Conservation (phyloP, 2,113 vertebrate species). For the Nasalis larvatus region DNA sequence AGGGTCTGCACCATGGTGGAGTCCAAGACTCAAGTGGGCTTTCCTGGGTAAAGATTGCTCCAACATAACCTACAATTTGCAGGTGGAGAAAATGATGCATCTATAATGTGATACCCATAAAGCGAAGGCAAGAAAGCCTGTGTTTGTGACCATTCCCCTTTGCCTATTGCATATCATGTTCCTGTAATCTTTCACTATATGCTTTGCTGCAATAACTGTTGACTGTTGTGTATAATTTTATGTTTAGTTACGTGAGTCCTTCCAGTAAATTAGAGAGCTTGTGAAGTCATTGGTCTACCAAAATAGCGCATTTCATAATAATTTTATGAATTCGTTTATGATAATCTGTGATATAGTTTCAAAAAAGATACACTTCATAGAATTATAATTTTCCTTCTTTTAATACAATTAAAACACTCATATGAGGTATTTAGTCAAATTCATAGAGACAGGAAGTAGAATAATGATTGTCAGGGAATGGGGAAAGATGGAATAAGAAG, state of each 20-base stretch:
- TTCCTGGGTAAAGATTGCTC: not conserved
- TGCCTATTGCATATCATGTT: not conserved
- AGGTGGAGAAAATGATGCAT: not conserved
- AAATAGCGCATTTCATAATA: not conserved
- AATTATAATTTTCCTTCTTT: not conserved
- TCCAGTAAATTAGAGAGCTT: not conserved
- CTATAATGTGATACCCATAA: no score
- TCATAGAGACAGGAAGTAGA: not conserved
- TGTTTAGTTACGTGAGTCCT: not conserved
- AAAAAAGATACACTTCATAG: not conserved
- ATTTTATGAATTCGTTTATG: not conserved
- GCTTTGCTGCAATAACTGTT: not conserved
- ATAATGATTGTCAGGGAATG: rapidly evolving
- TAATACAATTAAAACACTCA: not conserved
- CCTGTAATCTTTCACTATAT: not conserved
- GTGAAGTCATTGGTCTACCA: not conserved
- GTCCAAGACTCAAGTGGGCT: not conserved
- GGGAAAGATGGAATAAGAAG: rapidly evolving
- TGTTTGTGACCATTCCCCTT: not conserved
- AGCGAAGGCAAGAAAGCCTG: not conserved
- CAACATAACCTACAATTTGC: not conserved
- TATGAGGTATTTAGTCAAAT: not conserved
- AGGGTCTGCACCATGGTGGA: not conserved
- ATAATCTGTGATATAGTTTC: not conserved
- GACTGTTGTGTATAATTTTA: not conserved